Percentiles rank a stretch among this genome's conserved stretches.
phyloP scores from a whole-genome alignment of 2,888 invertebrate species.

The Drosophila colorata region DNA sequence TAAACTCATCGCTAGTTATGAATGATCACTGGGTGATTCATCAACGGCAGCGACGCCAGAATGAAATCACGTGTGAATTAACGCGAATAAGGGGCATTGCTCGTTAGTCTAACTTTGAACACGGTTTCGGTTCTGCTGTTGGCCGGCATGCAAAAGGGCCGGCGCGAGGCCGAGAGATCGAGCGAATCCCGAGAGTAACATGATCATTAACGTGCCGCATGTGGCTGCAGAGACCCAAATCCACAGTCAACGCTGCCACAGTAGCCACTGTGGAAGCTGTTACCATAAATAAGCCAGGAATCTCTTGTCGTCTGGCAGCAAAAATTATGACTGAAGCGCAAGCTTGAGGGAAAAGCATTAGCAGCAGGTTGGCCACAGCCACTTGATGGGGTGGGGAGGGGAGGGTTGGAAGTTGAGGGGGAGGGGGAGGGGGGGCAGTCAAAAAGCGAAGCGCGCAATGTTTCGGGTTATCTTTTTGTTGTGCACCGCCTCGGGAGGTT shows the following conservation, averaged over 20 bases:
- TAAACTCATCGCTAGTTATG: conserved; percentile 23
- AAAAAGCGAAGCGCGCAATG: conserved; percentile 43
- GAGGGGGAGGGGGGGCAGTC: conserved; percentile 19
- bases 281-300: conserved; percentile 70
- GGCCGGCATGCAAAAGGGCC: conserved; percentile 67
- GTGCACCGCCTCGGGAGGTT: conserved; percentile 79
- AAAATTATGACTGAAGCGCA: conserved; percentile 78
- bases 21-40: conserved; percentile 61
- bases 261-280: conserved; percentile 39
- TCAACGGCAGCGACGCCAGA: conserved; percentile 31
- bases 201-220: conserved; percentile 79
- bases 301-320: conserved; percentile 53
- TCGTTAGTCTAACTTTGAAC: conserved; percentile 69
- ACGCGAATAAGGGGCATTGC: conserved; percentile 51
- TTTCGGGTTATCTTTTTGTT: conserved; percentile 73
- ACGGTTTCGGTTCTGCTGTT: conserved; percentile 11
- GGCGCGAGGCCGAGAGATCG: too few relatives aligned
- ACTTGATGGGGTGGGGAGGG: background rate
- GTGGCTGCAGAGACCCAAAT: conserved; percentile 60
- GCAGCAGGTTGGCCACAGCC: conserved; percentile 71
- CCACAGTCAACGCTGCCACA: conserved; percentile 33
- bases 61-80: conserved; percentile 66
- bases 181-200: conserved; percentile 66
- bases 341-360: conserved; percentile 71
- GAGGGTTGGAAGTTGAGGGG: background rate